These are phyloP conservation scores for Synergus itoensis DNA, from an alignment of 2,888 invertebrate genomes.

Conservation along the genomic window DNA sequence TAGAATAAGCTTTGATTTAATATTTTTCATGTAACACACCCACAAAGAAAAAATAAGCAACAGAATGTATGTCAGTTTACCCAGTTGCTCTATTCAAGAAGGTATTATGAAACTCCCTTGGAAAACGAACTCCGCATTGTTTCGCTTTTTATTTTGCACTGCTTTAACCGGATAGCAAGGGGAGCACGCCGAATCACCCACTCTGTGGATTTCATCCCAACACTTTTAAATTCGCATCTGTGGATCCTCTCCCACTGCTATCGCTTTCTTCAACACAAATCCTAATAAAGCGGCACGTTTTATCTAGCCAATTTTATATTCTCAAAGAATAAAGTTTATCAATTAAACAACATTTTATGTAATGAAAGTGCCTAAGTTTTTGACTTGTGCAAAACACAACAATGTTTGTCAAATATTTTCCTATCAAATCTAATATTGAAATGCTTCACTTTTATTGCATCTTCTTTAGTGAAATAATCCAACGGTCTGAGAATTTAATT, in stretches of 20 bases:
- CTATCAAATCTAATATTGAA: too few relatives aligned
- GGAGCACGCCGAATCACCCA: slow-evolving; percentile 54
- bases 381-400: too few relatives aligned
- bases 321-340: too few relatives aligned
- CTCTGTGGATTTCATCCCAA: slow-evolving; percentile 46
- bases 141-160: slow-evolving; percentile 64
- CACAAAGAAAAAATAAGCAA: neutral
- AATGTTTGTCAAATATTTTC: too few relatives aligned
- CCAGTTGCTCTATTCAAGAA: slow-evolving; percentile 63
- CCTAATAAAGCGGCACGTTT: too few relatives aligned
- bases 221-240: slow-evolving; percentile 43
- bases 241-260: slow-evolving; percentile 67
- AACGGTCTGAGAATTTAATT: neutral
- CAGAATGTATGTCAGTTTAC: slow-evolving; percentile 59
- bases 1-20: neutral
- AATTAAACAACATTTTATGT: too few relatives aligned
- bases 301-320: too few relatives aligned
- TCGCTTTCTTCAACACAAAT: slow-evolving; percentile 64
- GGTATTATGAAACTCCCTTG: slow-evolving; percentile 66
- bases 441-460: too few relatives aligned
- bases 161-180: slow-evolving; percentile 65
- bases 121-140: slow-evolving; percentile 62
- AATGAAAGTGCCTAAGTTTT: too few relatives aligned
- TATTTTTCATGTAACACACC: neutral
- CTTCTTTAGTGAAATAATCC: neutral